phyloP scores from a whole-genome alignment of 2,113 vertebrate species.

The Carassius carassius region DNA sequence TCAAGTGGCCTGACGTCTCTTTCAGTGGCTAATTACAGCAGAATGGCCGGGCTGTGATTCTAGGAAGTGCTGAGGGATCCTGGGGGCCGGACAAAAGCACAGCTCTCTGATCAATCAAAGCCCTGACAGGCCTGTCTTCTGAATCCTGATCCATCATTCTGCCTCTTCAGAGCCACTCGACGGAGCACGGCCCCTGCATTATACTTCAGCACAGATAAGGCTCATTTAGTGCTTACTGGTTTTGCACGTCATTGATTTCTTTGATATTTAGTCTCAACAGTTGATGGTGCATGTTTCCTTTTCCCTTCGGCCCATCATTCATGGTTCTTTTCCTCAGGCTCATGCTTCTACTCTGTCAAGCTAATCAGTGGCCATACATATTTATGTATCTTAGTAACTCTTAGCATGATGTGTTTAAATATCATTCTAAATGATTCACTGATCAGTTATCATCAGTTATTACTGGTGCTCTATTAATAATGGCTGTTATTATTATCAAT shows the following conservation, averaged over 20 bases:
- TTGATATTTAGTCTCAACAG: conserved; percentile 19
- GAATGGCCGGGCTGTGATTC: conserved; percentile 75
- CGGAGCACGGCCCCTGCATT: background rate
- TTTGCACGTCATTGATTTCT: conserved; percentile 22
- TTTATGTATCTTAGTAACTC: background rate
- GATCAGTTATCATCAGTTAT: no score
- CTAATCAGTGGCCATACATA: background rate
- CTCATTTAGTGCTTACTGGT: background rate
- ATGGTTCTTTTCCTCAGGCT: background rate
- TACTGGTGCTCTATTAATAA: no score
- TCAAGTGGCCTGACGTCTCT: conserved; percentile 68
- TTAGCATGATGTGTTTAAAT: no score
- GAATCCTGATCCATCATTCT: conserved; percentile 32
- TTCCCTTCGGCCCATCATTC: background rate
- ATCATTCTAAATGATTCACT: no score
- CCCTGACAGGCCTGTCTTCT: conserved; percentile 58
- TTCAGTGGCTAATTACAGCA: conserved; percentile 74
- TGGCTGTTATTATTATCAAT: no score
- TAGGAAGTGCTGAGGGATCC: conserved; percentile 71
- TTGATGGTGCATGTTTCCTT: conserved; percentile 21
- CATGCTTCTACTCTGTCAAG: background rate
- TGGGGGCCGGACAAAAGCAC: conserved; percentile 59
- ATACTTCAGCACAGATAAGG: background rate
- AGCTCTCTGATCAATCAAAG: conserved; percentile 63
- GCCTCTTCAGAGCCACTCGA: background rate